Evolutionary conservation across 2,797 vertebrate species (phyloP), one percentile per base, ranked within the genome.

Genomic region (Phaenicophaeus curvirostris): DNA sequence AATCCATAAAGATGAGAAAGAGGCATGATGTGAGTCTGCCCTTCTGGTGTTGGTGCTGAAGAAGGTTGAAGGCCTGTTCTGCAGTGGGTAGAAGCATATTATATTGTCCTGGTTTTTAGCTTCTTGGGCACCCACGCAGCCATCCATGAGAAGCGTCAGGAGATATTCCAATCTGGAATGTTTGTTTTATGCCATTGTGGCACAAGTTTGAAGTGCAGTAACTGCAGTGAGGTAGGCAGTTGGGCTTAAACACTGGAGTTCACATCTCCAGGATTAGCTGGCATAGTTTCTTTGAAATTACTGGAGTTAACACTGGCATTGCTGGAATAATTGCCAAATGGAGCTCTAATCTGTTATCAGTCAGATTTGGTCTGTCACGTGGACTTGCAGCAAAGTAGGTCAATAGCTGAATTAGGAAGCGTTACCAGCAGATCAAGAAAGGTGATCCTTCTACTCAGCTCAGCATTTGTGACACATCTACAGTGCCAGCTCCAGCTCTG

Each of bases 51-150:
- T 67, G 11, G 8, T 71, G 21, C 24, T 67, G 57, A 67, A 67
- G 75, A 61, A 80, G 31, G 16, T 5, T 85, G 42, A 84, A 83
- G 21, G 15, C 18, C 53, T 24, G 13, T 12, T 82, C 48, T 53
- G 24, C 1, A 3, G 19, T 5, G 8, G 5, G 15, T 19, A 7
- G 39, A 28, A 68, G 4, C 15, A 37, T 12, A 8, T 5, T 46
- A 23, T 53, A 46, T 9, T 58, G 4, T 58, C 5, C 50, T n/a
- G 19, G 15, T 69, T 83, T 61, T 25, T 12, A 57, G 8, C 6
- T 48, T 76, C 35, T 83, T 33, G 11, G 27, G 8, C 37, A 85
- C 3, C 0, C 4, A 5, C 24, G 8, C 13, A 58, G 35, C 31
- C 18, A 31, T 42, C 15, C 50, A 18, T 1, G 1, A 80, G 41